These are phyloP conservation scores for Coelopa frigida DNA, from an alignment of 1,140 invertebrate genomes.

Conservation along the genomic window DNA sequence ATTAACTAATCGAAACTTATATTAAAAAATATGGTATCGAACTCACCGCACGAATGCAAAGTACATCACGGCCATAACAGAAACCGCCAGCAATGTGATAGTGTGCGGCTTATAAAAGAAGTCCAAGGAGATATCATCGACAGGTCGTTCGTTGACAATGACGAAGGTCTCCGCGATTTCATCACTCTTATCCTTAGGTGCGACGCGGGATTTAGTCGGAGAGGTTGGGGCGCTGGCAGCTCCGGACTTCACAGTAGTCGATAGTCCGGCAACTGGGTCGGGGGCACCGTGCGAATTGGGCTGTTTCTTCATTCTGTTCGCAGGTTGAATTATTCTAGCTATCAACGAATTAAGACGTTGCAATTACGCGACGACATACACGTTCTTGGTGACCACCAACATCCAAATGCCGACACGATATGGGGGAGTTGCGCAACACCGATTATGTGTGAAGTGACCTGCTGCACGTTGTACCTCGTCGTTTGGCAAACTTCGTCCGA, in stretches of 20 bases:
- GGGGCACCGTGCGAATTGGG: conserved; percentile 31
- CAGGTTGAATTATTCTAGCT: not conserved
- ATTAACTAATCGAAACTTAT: too few species aligned
- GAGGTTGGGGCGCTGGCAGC: conserved; percentile 37
- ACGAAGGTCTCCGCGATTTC: conserved; percentile 61
- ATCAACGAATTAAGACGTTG: not conserved
- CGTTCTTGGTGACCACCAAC: not conserved
- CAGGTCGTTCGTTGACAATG: conserved; percentile 84
- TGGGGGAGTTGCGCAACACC: not conserved
- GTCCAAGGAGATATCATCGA: conserved; percentile 95
- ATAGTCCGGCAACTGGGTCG: conserved; percentile 9
- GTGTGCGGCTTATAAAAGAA: conserved; percentile 99
- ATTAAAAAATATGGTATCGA: not conserved
- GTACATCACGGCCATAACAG: conserved; percentile 80
- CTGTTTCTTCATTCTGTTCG: conserved; percentile 28
- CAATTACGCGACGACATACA: not conserved
- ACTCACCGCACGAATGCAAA: conserved; percentile 89
- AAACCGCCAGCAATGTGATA: conserved; percentile 81
- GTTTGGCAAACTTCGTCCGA: not conserved
- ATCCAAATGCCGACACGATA: not conserved
- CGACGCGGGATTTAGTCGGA: conserved; percentile 25
- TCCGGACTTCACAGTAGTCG: conserved; percentile 24
- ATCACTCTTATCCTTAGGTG: conserved; percentile 14
- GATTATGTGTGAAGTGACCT: not conserved
- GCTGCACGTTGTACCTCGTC: not conserved